Conservation (phyloP, 1,140 invertebrate genomes). For the Drosophila persimilis region DNA sequence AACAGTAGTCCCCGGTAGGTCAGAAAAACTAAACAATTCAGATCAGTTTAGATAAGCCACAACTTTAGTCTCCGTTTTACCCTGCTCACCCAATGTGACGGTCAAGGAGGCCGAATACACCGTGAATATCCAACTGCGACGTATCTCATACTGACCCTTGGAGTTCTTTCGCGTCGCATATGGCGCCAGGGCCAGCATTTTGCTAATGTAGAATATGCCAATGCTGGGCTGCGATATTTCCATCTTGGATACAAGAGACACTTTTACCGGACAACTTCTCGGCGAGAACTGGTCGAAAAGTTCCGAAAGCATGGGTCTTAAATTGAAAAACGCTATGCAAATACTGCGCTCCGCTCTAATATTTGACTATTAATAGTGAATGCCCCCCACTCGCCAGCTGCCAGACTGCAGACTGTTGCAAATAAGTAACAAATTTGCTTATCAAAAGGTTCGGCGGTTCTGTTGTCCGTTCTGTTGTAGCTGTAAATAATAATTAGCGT, state of each 20-base stretch:
- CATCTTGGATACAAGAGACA: conserved; percentile 34
- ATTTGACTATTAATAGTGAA: conserved; percentile 70
- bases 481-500: conserved; percentile 80
- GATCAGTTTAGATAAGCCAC: neutral
- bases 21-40: conserved; percentile 52
- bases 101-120: conserved; percentile 82
- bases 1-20: conserved; percentile 76
- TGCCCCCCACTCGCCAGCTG: conserved; percentile 18
- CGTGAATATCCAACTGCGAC: conserved; percentile 83
- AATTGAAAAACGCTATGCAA: conserved; percentile 58
- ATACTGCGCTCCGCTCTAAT: conserved; percentile 70
- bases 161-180: conserved; percentile 63
- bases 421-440: conserved; percentile 54
- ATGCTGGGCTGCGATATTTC: conserved; percentile 76
- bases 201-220: conserved; percentile 83
- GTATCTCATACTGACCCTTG: conserved; percentile 76
- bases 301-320: conserved; percentile 31
- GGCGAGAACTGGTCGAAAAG: conserved; percentile 25
- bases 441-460: conserved; percentile 41
- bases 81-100: conserved; percentile 66
- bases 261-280: conserved; percentile 23
- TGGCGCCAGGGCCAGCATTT: conserved; percentile 84
- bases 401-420: conserved; percentile 10
- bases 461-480: neutral
- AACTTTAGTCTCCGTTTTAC: no score